Evolutionary conservation across 1,140 invertebrate species (phyloP).

Genomic region (Aphaenogaster ashmeadi): DNA sequence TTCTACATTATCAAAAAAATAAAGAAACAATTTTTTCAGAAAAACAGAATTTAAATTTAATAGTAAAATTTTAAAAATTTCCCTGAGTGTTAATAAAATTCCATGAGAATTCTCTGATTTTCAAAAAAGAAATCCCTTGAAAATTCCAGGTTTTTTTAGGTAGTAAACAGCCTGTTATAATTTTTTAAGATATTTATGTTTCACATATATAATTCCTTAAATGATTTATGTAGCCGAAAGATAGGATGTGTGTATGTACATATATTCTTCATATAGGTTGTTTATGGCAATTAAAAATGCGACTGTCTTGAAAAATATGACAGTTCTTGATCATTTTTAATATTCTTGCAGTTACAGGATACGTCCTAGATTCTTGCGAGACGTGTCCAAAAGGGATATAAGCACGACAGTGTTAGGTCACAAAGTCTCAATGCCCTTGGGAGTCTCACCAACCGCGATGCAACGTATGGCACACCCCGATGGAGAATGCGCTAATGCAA

Average conservation of each 20-base stretch:
- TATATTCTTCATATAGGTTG: background rate
- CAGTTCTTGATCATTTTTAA: conserved; percentile 29
- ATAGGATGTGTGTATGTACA: background rate
- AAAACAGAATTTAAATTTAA: too few species aligned
- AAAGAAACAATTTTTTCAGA: too few species aligned
- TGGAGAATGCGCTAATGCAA: conserved; percentile 95
- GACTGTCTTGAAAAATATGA: background rate
- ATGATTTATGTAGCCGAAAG: background rate
- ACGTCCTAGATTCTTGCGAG: conserved; percentile 92
- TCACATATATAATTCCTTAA: background rate
- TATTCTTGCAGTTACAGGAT: conserved; percentile 90
- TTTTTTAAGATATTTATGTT: background rate
- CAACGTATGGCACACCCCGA: conserved; percentile 97
- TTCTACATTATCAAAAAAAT: too few species aligned
- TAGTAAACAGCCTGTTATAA: background rate
- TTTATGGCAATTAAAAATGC: background rate
- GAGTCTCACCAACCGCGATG: conserved; percentile 97
- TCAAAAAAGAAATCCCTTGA: too few species aligned
- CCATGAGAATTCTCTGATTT: too few species aligned
- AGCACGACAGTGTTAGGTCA: conserved; percentile 90
- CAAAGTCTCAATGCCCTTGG: conserved; percentile 93
- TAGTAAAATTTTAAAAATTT: too few species aligned
- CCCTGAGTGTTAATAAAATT: too few species aligned
- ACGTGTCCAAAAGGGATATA: conserved; percentile 91
- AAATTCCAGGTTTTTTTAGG: too few species aligned